phyloP scores from a whole-genome alignment of 2,113 vertebrate species.

The Agapornis roseicollis region DNA sequence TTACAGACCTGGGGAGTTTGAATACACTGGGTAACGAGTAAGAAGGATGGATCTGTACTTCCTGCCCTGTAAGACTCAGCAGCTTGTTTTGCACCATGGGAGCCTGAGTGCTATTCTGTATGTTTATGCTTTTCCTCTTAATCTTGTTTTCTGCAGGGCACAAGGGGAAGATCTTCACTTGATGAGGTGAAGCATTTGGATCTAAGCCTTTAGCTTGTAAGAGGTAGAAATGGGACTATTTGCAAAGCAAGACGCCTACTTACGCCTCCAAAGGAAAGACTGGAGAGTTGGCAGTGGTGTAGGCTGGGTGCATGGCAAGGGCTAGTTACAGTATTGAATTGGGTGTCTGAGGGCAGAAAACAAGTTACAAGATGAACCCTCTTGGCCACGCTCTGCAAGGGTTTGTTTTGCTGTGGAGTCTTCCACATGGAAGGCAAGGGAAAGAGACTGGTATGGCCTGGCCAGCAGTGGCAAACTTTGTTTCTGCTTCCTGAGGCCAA shows the following conservation, averaged over 20 bases:
- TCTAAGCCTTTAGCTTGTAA: neutral
- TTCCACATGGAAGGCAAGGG: neutral
- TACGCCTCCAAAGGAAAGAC: neutral
- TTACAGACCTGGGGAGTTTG: neutral
- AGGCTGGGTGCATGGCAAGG: neutral
- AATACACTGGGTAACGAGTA: neutral
- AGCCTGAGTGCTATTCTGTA: neutral
- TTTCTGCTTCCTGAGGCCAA: neutral
- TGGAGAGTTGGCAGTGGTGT: neutral
- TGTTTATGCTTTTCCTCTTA: neutral
- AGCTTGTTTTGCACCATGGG: fast-evolving
- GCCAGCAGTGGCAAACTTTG: neutral
- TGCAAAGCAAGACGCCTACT: neutral
- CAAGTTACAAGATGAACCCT: neutral
- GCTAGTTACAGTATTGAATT: fast-evolving
- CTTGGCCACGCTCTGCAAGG: neutral
- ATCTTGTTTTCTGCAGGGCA: fast-evolving
- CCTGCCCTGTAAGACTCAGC: neutral
- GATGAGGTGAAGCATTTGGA: neutral
- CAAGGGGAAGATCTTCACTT: fast-evolving
- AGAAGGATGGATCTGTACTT: neutral
- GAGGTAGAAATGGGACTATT: neutral
- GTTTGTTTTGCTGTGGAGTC: neutral
- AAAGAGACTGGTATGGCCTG: neutral
- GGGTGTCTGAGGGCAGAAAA: neutral